Evolutionary conservation across 92 coral and sea anemone species (phyloP).

Genomic region (Phenganax subtilis): DNA sequence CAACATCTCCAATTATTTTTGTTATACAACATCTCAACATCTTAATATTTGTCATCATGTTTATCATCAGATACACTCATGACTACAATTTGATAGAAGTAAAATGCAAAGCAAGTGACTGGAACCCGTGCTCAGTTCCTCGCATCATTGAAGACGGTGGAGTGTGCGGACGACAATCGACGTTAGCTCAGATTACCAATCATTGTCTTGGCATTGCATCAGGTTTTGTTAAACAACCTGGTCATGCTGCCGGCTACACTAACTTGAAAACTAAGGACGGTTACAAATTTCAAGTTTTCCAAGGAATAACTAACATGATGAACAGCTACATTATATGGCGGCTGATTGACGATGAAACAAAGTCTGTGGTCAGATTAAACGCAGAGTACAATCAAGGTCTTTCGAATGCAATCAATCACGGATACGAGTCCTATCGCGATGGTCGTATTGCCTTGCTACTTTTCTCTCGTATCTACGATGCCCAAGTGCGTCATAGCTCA

Average conservation of each 20-base stretch:
- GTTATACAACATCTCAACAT: too few relatives aligned
- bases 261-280: neutral
- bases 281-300: slow-evolving; percentile 9
- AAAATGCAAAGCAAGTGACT: slow-evolving; percentile 21
- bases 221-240: slow-evolving; percentile 15
- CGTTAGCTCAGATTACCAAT: slow-evolving; percentile 18
- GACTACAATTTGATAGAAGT: neutral
- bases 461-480: slow-evolving; percentile 19
- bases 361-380: neutral
- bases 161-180: slow-evolving; percentile 30
- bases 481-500: slow-evolving; percentile 5
- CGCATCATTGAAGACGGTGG: slow-evolving; percentile 40
- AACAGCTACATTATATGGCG: slow-evolving; percentile 7
- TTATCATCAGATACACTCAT: neutral
- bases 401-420: slow-evolving; percentile 20
- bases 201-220: slow-evolving; percentile 19
- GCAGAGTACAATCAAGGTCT: slow-evolving; percentile 36
- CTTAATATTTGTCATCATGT: too few relatives aligned
- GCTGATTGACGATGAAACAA: neutral
- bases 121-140: slow-evolving; percentile 32
- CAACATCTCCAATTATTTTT: neutral
- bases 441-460: slow-evolving; percentile 32
- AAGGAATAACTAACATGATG: slow-evolving; percentile 19
- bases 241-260: slow-evolving; percentile 27
- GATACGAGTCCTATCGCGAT: slow-evolving; percentile 26